Conservation (phyloP, 2,888 invertebrate genomes). For the Aphidoletes aphidimyza region DNA sequence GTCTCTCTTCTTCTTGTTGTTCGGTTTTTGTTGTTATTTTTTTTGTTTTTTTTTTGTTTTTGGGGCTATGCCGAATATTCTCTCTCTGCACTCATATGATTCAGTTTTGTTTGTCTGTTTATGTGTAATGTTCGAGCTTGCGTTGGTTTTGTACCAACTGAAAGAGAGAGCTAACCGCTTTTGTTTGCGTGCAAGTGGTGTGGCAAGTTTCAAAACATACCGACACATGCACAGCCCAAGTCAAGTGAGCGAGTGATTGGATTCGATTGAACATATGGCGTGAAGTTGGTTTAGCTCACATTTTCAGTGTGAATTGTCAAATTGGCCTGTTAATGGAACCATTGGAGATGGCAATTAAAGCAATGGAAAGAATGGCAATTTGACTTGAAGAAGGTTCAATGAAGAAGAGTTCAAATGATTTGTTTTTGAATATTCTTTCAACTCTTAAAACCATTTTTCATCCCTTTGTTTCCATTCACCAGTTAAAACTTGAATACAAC, state of each 20-base stretch:
- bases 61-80: not conserved
- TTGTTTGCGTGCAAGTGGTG: not conserved
- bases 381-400: no score
- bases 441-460: no score
- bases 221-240: not conserved
- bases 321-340: no score
- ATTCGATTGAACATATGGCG: constrained; percentile 9
- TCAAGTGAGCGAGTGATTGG: not conserved
- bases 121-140: no score
- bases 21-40: no score
- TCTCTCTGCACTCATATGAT: not conserved
- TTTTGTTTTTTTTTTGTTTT: not conserved
- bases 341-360: no score
- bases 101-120: not conserved
- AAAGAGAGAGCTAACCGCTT: not conserved
- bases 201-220: constrained; percentile 6
- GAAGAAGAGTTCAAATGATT: no score
- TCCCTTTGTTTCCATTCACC: no score
- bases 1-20: not conserved
- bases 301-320: no score
- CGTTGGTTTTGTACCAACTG: not conserved
- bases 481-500: not conserved
- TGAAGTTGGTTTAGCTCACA: no score
- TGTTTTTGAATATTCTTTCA: no score
- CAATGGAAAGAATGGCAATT: no score